Evolutionary conservation across 1,140 invertebrate genomes (phyloP).

Genomic region (Drosophila equinoxialis): DNA sequence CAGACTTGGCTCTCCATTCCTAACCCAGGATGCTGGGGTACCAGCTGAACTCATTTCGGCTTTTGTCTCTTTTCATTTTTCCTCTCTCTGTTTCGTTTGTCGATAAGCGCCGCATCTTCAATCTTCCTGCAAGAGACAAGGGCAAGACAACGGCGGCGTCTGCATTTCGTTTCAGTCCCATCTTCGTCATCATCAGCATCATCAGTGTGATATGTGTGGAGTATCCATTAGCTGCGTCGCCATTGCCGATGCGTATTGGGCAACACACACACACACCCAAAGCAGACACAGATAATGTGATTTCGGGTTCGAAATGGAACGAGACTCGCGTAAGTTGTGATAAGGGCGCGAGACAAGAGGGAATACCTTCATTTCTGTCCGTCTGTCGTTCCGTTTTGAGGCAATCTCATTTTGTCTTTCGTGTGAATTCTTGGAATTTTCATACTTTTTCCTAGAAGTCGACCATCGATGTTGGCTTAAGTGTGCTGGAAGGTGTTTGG

Average conservation of each 20-base stretch:
- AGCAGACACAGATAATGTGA: slow-evolving; percentile 66
- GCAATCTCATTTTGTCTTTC: slow-evolving; percentile 76
- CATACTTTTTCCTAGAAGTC: slow-evolving; percentile 81
- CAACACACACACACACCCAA: slow-evolving; percentile 27
- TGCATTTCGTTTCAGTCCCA: slow-evolving; percentile 13
- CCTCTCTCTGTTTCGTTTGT: slow-evolving; percentile 40
- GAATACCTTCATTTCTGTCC: slow-evolving; percentile 67
- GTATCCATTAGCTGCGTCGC: slow-evolving; percentile 75
- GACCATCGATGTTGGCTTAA: slow-evolving; percentile 17
- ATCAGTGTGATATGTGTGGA: slow-evolving; percentile 71
- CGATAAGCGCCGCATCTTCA: slow-evolving; percentile 82
- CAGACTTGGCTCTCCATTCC: slow-evolving; percentile 26
- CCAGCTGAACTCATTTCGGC: slow-evolving; percentile 66
- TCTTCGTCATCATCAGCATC: slow-evolving; percentile 20
- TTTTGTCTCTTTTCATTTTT: slow-evolving; percentile 31
- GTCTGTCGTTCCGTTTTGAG: slow-evolving; percentile 7
- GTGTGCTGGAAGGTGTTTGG: slow-evolving; percentile 2
- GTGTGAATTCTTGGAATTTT: slow-evolving; percentile 82
- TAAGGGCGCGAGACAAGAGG: slow-evolving; percentile 69
- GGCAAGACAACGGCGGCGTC: slow-evolving; percentile 56
- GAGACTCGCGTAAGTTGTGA: slow-evolving; percentile 78
- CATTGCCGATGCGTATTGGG: slow-evolving; percentile 58
- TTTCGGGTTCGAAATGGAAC: slow-evolving; percentile 73
- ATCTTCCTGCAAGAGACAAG: slow-evolving; percentile 58
- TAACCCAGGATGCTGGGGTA: slow-evolving; percentile 42